Evolutionary conservation across 2,113 vertebrate genomes (phyloP).

Genomic region (Lipotes vexillifer): DNA sequence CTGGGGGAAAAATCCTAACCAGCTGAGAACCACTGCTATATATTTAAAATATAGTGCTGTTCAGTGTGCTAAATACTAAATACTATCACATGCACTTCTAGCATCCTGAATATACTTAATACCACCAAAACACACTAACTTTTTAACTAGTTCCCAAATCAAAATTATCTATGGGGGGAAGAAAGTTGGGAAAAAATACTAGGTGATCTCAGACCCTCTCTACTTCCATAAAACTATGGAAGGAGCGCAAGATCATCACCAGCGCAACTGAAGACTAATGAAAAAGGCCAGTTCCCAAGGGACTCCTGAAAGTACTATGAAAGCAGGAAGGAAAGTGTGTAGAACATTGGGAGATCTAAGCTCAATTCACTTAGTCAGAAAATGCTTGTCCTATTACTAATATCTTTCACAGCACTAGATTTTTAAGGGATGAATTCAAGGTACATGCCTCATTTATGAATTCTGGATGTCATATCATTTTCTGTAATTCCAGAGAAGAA

Average conservation of each 20-base stretch:
- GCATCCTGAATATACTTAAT: neutral
- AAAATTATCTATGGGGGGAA: neutral
- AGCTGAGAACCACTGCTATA: neutral
- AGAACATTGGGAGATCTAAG: neutral
- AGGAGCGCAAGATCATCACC: neutral
- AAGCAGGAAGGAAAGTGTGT: neutral
- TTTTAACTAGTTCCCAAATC: neutral
- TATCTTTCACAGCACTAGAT: neutral
- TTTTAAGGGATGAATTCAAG: slow-evolving; percentile 21
- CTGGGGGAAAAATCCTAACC: neutral
- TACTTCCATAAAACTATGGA: neutral
- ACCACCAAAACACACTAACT: neutral
- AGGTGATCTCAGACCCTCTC: neutral
- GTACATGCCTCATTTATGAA: neutral
- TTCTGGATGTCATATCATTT: neutral
- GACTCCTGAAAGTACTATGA: neutral
- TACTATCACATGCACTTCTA: neutral
- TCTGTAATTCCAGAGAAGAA: neutral
- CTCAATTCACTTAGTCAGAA: neutral
- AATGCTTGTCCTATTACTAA: neutral
- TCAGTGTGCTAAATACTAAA: neutral
- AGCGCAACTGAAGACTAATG: neutral
- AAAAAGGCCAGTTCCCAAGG: neutral
- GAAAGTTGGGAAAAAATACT: neutral
- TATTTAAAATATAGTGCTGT: neutral